Evolutionary conservation across 2,797 vertebrate species (phyloP), one percentile per base, ranked within the genome.

Genomic region (Fundulus diaphanus): DNA sequence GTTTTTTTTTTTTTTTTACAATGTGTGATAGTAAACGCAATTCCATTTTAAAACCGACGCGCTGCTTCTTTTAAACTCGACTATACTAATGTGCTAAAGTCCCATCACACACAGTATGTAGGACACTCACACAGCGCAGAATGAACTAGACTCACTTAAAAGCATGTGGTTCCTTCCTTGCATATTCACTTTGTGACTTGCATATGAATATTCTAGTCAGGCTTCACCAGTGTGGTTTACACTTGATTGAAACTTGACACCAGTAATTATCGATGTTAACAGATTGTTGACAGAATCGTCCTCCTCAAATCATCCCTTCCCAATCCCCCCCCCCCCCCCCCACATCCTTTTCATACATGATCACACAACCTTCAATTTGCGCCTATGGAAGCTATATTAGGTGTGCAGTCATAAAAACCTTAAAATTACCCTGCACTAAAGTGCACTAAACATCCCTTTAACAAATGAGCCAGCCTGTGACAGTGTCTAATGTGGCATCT

Each of bases 401-500:
- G 51, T 48, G 44, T 61, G 69, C 57, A 22, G 74, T 83, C 13
- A 2, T 29, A 33, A 61, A 66, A 46, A 68, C 61, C 42, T 52
- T 46, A n/a, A 80, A 80, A 74, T 82, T 65, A 85, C 61, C 67
- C 59, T 4, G 7, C 71, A 42, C 37, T 76, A 77, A 76, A 65
- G 33, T 65, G 40, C 49, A 0, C 54, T 15, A 20, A 80, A 48
- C 42, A 71, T 61, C 44, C 44, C 56, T 52, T 74, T 52, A 74
- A 69, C 74, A 72, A 84, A 75, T 12, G 54, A 72, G 74, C 44
- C 31, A 31, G 18, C 29, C 1, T 72, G n/a, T 51, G 57, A 66
- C 18, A 40, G 74, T 9, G 81, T 80, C 46, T 83, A 68, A 77
- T 71, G 78, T 59, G 70, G 77, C 56, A 22, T 89, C 83, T 71